These are phyloP conservation scores for Cheilosia variabilis DNA, from an alignment of 2,888 invertebrate species.

Conservation along the genomic window DNA sequence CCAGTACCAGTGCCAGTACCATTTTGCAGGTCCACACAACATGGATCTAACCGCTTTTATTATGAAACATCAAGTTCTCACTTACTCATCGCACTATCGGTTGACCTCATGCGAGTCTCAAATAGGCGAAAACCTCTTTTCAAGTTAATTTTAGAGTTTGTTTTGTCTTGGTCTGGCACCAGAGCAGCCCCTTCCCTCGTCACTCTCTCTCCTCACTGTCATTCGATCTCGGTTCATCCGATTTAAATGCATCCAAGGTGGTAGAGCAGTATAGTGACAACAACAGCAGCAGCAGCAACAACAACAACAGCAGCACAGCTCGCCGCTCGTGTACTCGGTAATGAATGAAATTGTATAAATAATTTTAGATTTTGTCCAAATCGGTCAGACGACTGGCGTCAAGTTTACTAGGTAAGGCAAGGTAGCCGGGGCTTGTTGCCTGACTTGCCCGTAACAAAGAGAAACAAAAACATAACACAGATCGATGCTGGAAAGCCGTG, in stretches of 20 bases:
- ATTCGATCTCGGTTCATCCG: conserved; percentile 56
- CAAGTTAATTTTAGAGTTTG: conserved; percentile 68
- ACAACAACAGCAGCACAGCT: conserved; percentile 6
- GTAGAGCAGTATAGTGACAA: conserved; percentile 22
- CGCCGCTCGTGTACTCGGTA: conserved; percentile 35
- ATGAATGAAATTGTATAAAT: conserved; percentile 72
- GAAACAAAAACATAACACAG: conserved; percentile 53
- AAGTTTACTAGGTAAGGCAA: conserved; percentile 74
- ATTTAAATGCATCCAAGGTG: conserved; percentile 72
- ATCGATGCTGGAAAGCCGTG: conserved; percentile 28
- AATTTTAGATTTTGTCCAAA: conserved; percentile 73
- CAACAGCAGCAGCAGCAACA: conserved; percentile 19
- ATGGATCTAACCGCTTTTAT: conserved; percentile 48
- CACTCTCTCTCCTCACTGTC: not conserved
- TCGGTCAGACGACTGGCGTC: conserved; percentile 74
- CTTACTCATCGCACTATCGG: conserved; percentile 73
- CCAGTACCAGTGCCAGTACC: not conserved
- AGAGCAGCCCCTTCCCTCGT: conserved; percentile 5
- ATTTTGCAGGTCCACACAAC: not conserved
- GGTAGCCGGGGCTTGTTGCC: conserved; percentile 55
- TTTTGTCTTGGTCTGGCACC: conserved; percentile 62
- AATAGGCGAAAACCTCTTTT: conserved; percentile 73
- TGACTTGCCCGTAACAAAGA: conserved; percentile 37
- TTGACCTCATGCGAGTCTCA: conserved; percentile 70
- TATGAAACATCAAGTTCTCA: conserved; percentile 73